These are phyloP conservation scores for Drosophila burlai DNA, from an alignment of 1,140 invertebrate species.

Conservation along the genomic window DNA sequence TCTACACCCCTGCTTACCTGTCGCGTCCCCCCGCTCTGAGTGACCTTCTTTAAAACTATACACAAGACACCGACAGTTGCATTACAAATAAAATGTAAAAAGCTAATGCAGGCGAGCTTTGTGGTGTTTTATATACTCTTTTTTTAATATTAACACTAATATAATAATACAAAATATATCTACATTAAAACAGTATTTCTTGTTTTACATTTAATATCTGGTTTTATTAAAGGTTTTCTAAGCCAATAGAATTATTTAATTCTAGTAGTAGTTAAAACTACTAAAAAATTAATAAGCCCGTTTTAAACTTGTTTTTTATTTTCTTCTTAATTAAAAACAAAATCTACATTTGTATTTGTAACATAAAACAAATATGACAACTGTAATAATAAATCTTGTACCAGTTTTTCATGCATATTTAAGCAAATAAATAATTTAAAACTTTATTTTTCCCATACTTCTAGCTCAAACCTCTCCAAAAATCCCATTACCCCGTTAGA, in stretches of 20 bases:
- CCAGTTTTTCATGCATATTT: no score
- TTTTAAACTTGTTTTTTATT: background rate
- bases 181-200: no score
- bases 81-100: conserved; percentile 21
- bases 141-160: background rate
- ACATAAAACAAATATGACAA: no score
- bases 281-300: background rate
- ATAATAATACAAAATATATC: background rate
- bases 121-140: conserved; percentile 7
- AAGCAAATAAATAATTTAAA: no score
- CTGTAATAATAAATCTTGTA: no score
- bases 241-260: background rate
- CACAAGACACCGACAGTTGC: conserved; percentile 37
- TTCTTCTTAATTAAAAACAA: no score
- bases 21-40: background rate
- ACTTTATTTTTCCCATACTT: background rate
- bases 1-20: background rate
- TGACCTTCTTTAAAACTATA: conserved; percentile 68
- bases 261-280: no score
- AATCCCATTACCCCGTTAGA: background rate
- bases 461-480: background rate
- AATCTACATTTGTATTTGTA: no score
- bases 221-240: background rate
- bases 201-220: background rate
- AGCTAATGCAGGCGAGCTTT: background rate